Conservation (phyloP, 2,113 vertebrate species). For the Kobus ellipsiprymnus region DNA sequence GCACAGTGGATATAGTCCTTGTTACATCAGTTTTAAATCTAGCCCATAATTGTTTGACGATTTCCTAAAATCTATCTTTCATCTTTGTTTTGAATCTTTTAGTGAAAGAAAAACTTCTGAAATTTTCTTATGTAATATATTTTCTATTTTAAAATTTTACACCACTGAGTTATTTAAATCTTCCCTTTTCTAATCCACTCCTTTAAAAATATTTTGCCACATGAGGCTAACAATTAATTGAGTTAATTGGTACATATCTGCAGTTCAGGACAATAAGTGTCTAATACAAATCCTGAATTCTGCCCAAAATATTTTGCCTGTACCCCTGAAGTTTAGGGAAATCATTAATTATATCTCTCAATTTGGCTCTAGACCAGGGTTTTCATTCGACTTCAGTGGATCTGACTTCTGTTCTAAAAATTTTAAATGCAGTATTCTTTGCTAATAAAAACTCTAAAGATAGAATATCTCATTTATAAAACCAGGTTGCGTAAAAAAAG, state of each 20-base stretch:
- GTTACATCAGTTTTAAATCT: not conserved
- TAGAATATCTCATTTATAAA: not conserved
- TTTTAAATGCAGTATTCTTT: not conserved
- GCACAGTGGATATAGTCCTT: not conserved
- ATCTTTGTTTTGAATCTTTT: slow-evolving; percentile 10
- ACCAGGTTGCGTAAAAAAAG: not conserved
- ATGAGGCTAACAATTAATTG: not conserved
- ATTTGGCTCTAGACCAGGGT: not conserved
- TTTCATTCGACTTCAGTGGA: not conserved
- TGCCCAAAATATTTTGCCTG: not conserved
- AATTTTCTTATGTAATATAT: not conserved
- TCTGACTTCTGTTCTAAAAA: not conserved
- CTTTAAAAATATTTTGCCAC: slow-evolving; percentile 16
- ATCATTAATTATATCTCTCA: slow-evolving; percentile 3
- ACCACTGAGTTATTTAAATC: slow-evolving; percentile 23
- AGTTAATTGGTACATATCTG: slow-evolving; percentile 28
- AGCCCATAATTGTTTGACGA: not conserved
- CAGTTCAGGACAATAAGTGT: not conserved
- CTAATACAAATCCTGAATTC: slow-evolving; percentile 1
- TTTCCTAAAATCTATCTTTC: not conserved
- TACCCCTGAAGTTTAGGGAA: slow-evolving; percentile 26
- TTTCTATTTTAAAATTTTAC: not conserved
- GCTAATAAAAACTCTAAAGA: not conserved
- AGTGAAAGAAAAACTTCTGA: not conserved
- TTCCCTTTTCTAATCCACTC: not conserved